Evolutionary conservation across 2,888 invertebrate species (phyloP).

Genomic region (Plebejus argus): DNA sequence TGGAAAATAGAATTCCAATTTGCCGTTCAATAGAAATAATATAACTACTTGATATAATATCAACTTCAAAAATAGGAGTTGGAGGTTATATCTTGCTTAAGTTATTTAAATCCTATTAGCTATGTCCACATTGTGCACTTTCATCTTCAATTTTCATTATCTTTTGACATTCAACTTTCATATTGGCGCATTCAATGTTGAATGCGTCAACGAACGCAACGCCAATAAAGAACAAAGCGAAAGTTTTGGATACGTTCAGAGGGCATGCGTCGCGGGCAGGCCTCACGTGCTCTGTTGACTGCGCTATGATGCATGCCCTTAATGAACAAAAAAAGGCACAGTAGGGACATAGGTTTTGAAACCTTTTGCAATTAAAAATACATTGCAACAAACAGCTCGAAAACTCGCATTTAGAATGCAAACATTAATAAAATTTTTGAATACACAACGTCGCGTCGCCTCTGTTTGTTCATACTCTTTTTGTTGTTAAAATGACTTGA

Average conservation of each 20-base stretch:
- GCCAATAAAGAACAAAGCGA: too few species aligned
- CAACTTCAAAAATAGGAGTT: not conserved
- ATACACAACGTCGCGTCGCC: slow-evolving; percentile 3
- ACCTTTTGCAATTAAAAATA: not conserved
- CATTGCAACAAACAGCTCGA: not conserved
- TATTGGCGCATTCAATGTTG: too few species aligned
- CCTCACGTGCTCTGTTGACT: too few species aligned
- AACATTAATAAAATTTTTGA: not conserved
- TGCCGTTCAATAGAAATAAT: not conserved
- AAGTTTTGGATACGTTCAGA: too few species aligned
- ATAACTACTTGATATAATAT: not conserved
- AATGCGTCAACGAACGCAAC: too few species aligned
- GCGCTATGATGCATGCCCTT: not conserved
- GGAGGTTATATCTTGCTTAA: not conserved
- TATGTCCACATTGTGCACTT: too few species aligned
- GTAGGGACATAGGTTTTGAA: too few species aligned
- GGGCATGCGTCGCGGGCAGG: too few species aligned
- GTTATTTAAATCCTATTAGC: too few species aligned
- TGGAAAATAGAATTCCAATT: not conserved
- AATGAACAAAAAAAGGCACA: too few species aligned
- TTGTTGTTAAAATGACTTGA: slow-evolving; percentile 35
- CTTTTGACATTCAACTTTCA: too few species aligned
- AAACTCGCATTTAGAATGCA: slow-evolving; percentile 10
- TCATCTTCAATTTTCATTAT: too few species aligned
- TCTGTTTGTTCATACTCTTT: slow-evolving; percentile 26